phyloP scores from a whole-genome alignment of 53 echinoderm and acorn worm species.

The Temnopleurus reevesii region DNA sequence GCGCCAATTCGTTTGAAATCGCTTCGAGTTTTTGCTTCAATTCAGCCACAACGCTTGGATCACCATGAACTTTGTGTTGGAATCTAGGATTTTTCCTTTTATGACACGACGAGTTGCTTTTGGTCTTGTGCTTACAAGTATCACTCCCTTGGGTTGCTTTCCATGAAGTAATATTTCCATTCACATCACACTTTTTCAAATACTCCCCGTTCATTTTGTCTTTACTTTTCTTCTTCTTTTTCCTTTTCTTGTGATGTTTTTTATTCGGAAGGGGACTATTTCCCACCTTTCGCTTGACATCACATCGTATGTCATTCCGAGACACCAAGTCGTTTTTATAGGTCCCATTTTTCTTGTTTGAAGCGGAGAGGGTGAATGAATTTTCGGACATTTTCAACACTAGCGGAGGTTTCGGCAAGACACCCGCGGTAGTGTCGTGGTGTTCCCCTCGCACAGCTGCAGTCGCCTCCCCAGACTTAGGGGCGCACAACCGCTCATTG shows the following conservation, averaged over 20 bases:
- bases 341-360: neutral
- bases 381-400: constrained; percentile 21
- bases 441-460: constrained; percentile 1
- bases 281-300: neutral
- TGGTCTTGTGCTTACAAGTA: neutral
- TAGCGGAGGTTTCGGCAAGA: neutral
- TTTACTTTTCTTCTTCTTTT: constrained; percentile 26
- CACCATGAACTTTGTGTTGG: neutral
- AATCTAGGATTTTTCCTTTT: constrained; percentile 38
- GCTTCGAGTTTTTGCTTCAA: constrained; percentile 50
- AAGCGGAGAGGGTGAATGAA: neutral
- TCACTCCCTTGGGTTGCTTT: neutral
- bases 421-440: neutral
- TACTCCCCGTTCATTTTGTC: neutral
- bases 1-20: constrained; percentile 41
- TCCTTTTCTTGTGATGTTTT: constrained; percentile 26
- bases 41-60: constrained; percentile 32
- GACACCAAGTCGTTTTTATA: neutral
- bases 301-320: neutral
- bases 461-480: neutral
- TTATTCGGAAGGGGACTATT: neutral
- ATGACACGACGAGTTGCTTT: neutral
- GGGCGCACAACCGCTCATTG: neutral
- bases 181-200: neutral
- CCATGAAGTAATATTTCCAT: constrained; percentile 31